Conservation (phyloP, 2,797 vertebrate genomes). For the Pantherophis alleghaniensis region DNA sequence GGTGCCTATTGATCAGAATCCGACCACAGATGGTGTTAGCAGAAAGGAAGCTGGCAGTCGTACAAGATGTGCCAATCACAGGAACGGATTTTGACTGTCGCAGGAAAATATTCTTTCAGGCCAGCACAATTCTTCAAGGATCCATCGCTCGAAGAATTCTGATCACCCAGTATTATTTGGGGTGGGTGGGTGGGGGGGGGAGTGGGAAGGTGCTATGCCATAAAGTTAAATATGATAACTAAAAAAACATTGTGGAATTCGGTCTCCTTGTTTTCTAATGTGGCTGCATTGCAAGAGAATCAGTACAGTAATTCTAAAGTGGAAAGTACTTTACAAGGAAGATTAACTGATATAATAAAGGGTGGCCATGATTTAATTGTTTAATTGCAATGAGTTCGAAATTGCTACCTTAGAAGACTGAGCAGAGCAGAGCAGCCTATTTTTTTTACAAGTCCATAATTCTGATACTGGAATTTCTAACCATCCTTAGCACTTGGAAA, state of each 20-base stretch:
- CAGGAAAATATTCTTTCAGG: conserved; percentile 42
- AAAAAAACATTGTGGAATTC: conserved; percentile 45
- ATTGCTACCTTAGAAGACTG: background rate
- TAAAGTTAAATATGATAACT: conserved; percentile 56
- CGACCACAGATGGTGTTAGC: conserved; percentile 48
- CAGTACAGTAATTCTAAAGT: conserved; percentile 29
- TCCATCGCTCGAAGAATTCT: conserved; percentile 28
- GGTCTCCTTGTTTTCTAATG: conserved; percentile 42
- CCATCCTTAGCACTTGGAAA: background rate
- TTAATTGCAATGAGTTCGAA: background rate
- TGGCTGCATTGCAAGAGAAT: conserved; percentile 36
- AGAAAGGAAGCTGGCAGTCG: conserved; percentile 41
- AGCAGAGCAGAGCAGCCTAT: background rate
- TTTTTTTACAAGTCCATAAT: background rate
- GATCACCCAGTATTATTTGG: conserved; percentile 3
- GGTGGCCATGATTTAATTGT: background rate
- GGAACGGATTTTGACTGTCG: conserved; percentile 45
- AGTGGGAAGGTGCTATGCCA: conserved; percentile 30
- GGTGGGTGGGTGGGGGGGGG: background rate
- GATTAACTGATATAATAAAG: conserved; percentile 19
- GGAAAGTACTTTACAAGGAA: conserved; percentile 14
- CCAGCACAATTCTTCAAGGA: conserved; percentile 47
- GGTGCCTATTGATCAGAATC: conserved; percentile 66
- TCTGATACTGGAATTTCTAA: background rate
- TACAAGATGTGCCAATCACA: conserved; percentile 52